Conservation (phyloP, 2,888 invertebrate genomes). For the Chrysodeixis includens region DNA sequence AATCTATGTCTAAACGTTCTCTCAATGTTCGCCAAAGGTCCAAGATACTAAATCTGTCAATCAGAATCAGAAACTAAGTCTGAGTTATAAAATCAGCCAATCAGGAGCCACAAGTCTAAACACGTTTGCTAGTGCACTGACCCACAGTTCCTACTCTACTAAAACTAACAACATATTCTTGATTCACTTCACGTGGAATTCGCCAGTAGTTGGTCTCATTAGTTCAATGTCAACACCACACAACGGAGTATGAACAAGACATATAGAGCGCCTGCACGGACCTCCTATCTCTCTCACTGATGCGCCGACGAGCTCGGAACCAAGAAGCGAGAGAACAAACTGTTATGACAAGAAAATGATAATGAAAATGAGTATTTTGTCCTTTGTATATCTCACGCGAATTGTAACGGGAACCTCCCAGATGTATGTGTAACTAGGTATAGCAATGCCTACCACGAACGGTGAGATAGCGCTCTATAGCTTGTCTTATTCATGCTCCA, state of each 20-base stretch:
- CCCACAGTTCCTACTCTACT: no score
- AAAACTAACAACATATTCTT: no score
- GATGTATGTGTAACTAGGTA: not conserved
- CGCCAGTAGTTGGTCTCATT: not conserved
- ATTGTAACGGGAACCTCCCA: not conserved
- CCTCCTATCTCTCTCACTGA: not conserved
- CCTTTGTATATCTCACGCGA: conserved; percentile 4
- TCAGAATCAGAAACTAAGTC: no score
- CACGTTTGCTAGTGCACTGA: no score
- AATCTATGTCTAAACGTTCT: no score
- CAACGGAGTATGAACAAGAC: conserved; percentile 7
- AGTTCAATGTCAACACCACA: not conserved
- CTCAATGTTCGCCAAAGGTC: no score
- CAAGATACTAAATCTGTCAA: no score
- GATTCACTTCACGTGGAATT: no score
- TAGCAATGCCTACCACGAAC: not conserved
- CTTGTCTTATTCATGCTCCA: conserved; percentile 35
- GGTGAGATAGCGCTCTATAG: conserved; percentile 18
- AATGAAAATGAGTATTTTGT: not conserved
- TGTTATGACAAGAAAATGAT: not conserved
- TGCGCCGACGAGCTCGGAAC: not conserved
- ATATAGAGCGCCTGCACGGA: conserved; percentile 2
- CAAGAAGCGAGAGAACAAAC: not conserved
- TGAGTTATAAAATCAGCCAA: no score
- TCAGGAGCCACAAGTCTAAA: no score